Conservation (phyloP, 2,113 vertebrate genomes). For the Carlito syrichta region DNA sequence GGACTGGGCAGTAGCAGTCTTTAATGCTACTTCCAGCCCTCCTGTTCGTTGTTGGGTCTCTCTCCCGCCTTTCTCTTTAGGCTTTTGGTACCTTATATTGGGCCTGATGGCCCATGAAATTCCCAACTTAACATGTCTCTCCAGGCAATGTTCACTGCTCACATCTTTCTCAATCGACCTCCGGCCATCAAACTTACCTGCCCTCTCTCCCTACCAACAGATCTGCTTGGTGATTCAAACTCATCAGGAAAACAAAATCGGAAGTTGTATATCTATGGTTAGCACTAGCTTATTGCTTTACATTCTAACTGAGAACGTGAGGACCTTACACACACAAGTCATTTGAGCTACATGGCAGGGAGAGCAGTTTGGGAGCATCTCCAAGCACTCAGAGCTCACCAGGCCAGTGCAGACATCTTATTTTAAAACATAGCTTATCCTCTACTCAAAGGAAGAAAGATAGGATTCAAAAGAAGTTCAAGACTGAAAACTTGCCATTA, state of each 20-base stretch:
- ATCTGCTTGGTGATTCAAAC: background rate
- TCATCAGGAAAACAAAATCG: conserved; percentile 6
- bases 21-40: background rate
- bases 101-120: background rate
- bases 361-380: background rate
- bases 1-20: background rate
- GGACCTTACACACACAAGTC: background rate
- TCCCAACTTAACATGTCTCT: background rate
- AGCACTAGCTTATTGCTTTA: background rate
- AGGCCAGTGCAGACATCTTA: background rate
- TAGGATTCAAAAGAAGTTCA: background rate
- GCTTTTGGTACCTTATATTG: background rate
- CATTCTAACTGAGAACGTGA: background rate
- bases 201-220: background rate
- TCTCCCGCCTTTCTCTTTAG: background rate
- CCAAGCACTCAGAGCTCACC: background rate
- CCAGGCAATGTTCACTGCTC: background rate
- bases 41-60: background rate
- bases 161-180: background rate
- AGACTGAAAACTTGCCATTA: conserved; percentile 9
- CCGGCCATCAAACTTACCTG: background rate
- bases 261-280: background rate
- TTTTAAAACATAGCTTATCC: background rate
- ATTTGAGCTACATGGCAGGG: background rate
- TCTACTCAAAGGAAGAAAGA: background rate